Conservation (phyloP, 2,113 vertebrate genomes). For the Cryptomyrus ogoouensis region DNA sequence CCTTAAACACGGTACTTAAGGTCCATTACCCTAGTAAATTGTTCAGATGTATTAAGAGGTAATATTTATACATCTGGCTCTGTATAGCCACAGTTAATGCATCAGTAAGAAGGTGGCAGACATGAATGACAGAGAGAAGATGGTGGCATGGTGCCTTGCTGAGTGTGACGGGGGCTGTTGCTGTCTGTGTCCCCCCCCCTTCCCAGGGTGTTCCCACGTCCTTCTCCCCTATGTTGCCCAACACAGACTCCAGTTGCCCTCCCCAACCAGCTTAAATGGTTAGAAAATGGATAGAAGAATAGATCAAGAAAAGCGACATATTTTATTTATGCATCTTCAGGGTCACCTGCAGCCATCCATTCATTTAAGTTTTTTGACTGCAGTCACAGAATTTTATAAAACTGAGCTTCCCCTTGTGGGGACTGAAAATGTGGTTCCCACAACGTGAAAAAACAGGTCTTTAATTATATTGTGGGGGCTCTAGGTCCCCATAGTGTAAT, state of each 20-base stretch:
- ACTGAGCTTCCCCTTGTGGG: not conserved
- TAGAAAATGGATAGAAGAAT: not conserved
- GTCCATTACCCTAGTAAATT: not conserved
- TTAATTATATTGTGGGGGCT: not conserved
- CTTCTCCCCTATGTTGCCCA: not conserved
- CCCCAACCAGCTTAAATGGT: not conserved
- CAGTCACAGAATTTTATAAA: not conserved
- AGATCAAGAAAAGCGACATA: not conserved
- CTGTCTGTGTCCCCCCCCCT: not conserved
- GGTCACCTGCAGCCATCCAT: not conserved
- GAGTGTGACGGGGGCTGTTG: not conserved
- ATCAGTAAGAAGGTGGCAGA: not conserved
- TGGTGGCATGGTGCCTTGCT: not conserved
- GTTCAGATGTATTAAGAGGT: not conserved
- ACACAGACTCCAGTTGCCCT: not conserved
- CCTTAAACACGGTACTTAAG: not conserved
- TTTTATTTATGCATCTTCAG: not conserved
- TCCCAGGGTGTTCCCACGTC: no score
- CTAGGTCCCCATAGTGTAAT: not conserved
- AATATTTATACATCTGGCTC: not conserved
- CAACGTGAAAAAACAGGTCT: not conserved
- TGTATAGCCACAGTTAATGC: not conserved
- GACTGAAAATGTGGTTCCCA: not conserved
- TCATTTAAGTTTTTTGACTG: not conserved
- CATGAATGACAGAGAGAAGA: not conserved